Evolutionary conservation across 2,888 invertebrate species (phyloP).

Genomic region (Melieria omissa): DNA sequence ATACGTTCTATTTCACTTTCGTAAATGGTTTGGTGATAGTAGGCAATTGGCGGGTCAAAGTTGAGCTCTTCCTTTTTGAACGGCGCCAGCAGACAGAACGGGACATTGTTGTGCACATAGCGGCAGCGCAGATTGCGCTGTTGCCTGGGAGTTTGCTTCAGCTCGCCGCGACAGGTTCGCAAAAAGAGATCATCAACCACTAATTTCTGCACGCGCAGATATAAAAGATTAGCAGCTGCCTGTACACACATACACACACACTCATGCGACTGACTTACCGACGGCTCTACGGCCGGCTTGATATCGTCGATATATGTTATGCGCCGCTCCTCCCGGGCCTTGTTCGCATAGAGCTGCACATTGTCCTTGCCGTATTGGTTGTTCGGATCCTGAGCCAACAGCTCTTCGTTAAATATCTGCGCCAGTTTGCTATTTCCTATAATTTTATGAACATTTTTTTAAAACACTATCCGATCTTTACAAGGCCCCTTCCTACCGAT

Average conservation of each 20-base stretch:
- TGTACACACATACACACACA: neutral
- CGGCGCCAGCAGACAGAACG: slow-evolving; percentile 44
- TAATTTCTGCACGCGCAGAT: neutral
- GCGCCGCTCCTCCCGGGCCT: slow-evolving; percentile 27
- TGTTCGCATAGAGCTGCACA: slow-evolving; percentile 24
- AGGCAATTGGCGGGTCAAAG: slow-evolving; percentile 44
- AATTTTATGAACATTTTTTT: neutral
- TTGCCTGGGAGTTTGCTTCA: slow-evolving; percentile 65
- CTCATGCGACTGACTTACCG: neutral
- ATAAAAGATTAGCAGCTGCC: neutral
- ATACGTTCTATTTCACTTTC: slow-evolving; percentile 40
- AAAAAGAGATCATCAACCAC: slow-evolving; percentile 39
- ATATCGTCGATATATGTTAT: neutral
- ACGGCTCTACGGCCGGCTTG: neutral
- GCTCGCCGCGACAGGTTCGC: slow-evolving; percentile 68
- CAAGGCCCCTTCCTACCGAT: slow-evolving; percentile 14
- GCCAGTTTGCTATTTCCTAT: slow-evolving; percentile 50
- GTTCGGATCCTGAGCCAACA: slow-evolving; percentile 45
- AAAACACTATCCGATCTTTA: neutral
- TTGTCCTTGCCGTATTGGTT: slow-evolving; percentile 43
- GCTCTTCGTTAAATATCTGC: slow-evolving; percentile 46
- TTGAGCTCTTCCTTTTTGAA: slow-evolving; percentile 49
- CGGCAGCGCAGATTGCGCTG: slow-evolving; percentile 57
- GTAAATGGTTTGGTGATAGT: slow-evolving; percentile 44
- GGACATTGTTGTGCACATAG: slow-evolving; percentile 52